A percentile compares a stretch with the other conserved stretches of the same genome.
These are phyloP conservation scores for Spilosoma lubricipeda DNA, from an alignment of 2,888 invertebrate species.

Conservation along the genomic window DNA sequence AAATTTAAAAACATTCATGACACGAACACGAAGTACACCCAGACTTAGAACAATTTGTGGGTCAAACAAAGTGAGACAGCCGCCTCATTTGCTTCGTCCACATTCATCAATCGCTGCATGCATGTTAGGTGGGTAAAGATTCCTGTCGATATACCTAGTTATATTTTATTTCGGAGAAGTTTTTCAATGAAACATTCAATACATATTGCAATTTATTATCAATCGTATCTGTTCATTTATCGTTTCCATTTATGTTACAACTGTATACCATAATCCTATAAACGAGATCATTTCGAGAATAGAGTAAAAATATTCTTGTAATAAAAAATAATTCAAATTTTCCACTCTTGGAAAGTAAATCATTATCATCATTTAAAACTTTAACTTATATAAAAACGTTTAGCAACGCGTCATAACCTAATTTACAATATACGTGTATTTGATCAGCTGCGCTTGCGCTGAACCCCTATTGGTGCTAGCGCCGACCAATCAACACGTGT, in stretches of 20 bases:
- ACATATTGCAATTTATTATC: too few species aligned
- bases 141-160: too few species aligned
- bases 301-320: not conserved
- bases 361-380: constrained; percentile 1
- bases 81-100: too few species aligned
- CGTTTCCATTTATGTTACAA: not conserved
- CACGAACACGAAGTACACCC: too few species aligned
- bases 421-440: constrained; percentile 53
- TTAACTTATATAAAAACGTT: constrained; percentile 8
- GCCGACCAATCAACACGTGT: constrained; percentile 46
- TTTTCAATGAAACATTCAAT: too few species aligned
- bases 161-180: not conserved
- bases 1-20: too few species aligned
- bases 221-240: too few species aligned
- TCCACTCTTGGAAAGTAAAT: not conserved
- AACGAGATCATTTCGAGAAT: not conserved
- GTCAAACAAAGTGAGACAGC: too few species aligned
- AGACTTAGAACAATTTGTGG: too few species aligned
- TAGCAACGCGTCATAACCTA: constrained; percentile 47
- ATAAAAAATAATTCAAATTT: not conserved
- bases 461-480: constrained; percentile 47
- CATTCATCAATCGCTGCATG: too few species aligned
- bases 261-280: too few species aligned
- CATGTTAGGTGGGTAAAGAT: too few species aligned
- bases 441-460: constrained; percentile 49